Evolutionary conservation across 2,797 vertebrate species (phyloP).

Genomic region (Malacoraja senta): DNA sequence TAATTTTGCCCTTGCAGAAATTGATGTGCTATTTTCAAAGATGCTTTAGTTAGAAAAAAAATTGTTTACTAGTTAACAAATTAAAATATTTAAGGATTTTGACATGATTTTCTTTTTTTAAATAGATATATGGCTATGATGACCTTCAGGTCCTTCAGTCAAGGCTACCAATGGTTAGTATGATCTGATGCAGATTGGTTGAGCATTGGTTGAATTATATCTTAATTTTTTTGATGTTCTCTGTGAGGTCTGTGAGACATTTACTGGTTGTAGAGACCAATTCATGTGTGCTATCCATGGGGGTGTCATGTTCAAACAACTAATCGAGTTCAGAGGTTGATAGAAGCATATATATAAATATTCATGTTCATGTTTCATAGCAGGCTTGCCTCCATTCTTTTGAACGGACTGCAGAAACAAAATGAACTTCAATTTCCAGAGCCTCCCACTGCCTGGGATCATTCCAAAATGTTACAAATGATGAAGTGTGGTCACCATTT

Average conservation of each 20-base stretch:
- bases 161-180: slow-evolving; percentile 82
- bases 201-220: background rate
- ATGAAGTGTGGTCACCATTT: no score
- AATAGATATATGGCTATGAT: slow-evolving; percentile 92
- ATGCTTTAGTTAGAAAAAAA: background rate
- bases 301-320: background rate
- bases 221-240: background rate
- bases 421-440: no score
- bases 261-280: background rate
- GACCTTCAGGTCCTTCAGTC: slow-evolving; percentile 94
- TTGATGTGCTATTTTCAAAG: background rate
- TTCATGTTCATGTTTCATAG: background rate
- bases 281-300: background rate
- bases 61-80: background rate
- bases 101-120: slow-evolving; percentile 45
- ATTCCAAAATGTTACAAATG: no score
- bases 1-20: background rate
- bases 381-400: background rate
- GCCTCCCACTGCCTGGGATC: no score
- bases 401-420: background rate
- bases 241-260: no score
- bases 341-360: background rate
- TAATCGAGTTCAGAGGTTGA: background rate
- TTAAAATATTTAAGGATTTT: background rate
- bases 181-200: background rate